Conservation (phyloP, 2,888 invertebrate species). For the Invenusta paracnida region DNA sequence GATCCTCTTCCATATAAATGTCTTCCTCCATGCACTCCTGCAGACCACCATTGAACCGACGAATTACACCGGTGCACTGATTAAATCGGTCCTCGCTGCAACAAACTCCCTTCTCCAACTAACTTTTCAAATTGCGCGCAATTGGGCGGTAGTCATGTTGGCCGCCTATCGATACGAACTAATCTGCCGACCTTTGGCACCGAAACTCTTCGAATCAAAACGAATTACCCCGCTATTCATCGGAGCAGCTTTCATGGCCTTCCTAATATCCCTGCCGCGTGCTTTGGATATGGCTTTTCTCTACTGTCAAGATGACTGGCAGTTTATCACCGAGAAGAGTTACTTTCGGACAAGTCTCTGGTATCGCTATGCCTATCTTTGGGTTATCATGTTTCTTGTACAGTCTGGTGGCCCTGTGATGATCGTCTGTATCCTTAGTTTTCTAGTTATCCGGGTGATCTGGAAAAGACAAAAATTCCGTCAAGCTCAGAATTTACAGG, state of each 20-base stretch:
- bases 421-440: neutral
- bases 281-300: neutral
- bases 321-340: neutral
- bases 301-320: neutral
- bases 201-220: neutral
- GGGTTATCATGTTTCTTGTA: neutral
- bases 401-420: slow-evolving; percentile 6
- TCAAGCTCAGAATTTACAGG: neutral
- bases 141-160: neutral
- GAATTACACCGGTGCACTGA: no score
- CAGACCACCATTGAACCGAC: no score
- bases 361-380: neutral
- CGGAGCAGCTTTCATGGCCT: neutral
- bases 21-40: slow-evolving; percentile 3
- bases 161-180: neutral
- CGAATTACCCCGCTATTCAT: neutral
- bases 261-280: neutral
- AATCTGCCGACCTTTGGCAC: neutral
- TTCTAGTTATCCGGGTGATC: neutral
- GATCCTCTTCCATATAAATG: slow-evolving; percentile 24
- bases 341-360: neutral
- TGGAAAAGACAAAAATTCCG: neutral
- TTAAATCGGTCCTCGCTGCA: no score
- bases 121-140: neutral
- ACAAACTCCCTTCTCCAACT: no score